Base-by-base conservation (phyloP, 2,113 vertebrate genomes). In the Circaetus cinerascens region DNA sequence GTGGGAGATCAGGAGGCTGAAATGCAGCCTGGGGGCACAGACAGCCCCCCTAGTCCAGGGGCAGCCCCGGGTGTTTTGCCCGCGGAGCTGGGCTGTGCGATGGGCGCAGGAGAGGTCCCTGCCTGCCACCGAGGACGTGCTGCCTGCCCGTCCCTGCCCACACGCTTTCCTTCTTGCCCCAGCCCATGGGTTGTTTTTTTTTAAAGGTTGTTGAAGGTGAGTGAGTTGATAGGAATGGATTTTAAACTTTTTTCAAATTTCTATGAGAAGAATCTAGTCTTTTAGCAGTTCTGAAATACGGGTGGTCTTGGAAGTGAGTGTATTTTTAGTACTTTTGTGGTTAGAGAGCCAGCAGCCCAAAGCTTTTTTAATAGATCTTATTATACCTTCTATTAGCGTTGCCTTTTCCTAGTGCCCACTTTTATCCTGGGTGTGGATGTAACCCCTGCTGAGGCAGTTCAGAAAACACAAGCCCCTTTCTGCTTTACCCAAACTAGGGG, bases 231-330 rank as follows among this genome's bases (percentile, higher is more conserved):
- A 69, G 5, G 1, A 64, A 51, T 7, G 19, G 53, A 40, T 95
- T 96, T 95, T 95, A 96, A 80, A 86, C 40, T 67, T 81, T 95
- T 96, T 86, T 93, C 40, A 76, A 18, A 64, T 80, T 93, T 87
- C 63, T 93, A 62, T 15, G 23, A 32, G 56, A 59, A 51, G 48
- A 82, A 68, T 84, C 15, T 57, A 22, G 34, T 55, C 85, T 93
- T 96, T 81, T 82, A 92, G 48, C 34, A 1, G 84, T 67, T 77
- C 79, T 82, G 93, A 41, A 92, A 26, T 57, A 57, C 0, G 2
- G 26, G 60, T 74, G 86, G 77, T 60, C 75, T 95, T 7, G 0
- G 81, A 78, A 75, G 53, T 4, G 81, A 29, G 25, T 23, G 27
- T 84, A n/a, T 72, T 95, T 94, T 86, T 87, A 34, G 60, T 60